Evolutionary conservation across 2,888 invertebrate species (phyloP).

Genomic region (Dryococelus australis): DNA sequence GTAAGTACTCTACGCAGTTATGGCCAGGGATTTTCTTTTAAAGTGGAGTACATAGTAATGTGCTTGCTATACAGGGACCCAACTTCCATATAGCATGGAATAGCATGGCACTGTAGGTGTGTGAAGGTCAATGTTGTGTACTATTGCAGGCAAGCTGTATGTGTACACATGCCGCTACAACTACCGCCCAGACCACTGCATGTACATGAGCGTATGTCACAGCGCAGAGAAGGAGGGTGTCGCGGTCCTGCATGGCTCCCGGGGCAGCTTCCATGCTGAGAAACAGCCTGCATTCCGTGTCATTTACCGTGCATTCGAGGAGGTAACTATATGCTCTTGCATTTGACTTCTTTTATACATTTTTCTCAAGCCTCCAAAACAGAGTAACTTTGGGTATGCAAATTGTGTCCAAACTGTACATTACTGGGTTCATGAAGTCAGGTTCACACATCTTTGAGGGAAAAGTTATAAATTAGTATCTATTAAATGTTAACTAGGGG

Average conservation of each 20-base stretch:
- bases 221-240: slow-evolving; percentile 75
- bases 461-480: too few relatives aligned
- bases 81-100: too few relatives aligned
- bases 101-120: too few relatives aligned
- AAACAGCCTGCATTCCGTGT: slow-evolving; percentile 86
- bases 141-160: slow-evolving; percentile 72
- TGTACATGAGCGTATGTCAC: slow-evolving; percentile 90
- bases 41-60: too few relatives aligned
- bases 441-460: too few relatives aligned
- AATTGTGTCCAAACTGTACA: too few relatives aligned
- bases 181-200: slow-evolving; percentile 94
- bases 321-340: slow-evolving; percentile 55
- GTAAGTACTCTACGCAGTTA: too few relatives aligned
- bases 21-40: too few relatives aligned
- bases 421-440: too few relatives aligned
- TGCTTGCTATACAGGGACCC: too few relatives aligned
- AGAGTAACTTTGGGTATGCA: too few relatives aligned
- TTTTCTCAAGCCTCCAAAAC: background rate
- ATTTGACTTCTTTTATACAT: background rate
- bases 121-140: background rate
- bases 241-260: slow-evolving; percentile 87
- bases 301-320: slow-evolving; percentile 70
- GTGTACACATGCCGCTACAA: slow-evolving; percentile 88
- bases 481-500: too few relatives aligned
- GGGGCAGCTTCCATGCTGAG: slow-evolving; percentile 83